A percentile compares a stretch with the other conserved stretches of the same genome.
Evolutionary conservation across 2,113 vertebrate genomes (phyloP).

Genomic region (Pelvicachromis taeniatus): DNA sequence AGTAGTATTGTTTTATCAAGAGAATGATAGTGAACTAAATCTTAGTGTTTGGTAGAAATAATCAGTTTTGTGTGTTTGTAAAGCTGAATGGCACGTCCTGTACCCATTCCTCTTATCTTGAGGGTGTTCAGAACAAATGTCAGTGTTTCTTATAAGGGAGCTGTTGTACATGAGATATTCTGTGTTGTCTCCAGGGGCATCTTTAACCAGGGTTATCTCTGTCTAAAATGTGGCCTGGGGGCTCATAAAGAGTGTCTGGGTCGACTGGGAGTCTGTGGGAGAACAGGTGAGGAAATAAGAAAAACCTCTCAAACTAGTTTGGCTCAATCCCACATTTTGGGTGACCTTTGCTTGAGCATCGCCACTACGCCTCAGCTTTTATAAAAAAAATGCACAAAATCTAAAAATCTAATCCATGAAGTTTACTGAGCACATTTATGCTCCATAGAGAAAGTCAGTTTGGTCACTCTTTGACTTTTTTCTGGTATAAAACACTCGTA

Average conservation of each 20-base stretch:
- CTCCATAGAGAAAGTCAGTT: neutral
- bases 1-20: neutral
- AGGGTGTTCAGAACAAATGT: constrained; percentile 15
- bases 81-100: constrained; percentile 25
- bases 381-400: neutral
- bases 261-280: constrained; percentile 82
- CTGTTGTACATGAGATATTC: neutral
- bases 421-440: neutral
- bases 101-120: constrained; percentile 9
- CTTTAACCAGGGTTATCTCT: constrained; percentile 95
- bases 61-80: neutral
- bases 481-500: neutral
- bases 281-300: constrained; percentile 71
- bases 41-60: neutral
- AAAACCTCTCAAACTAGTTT: neutral
- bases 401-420: constrained; percentile 6
- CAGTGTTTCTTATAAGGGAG: constrained; percentile 8
- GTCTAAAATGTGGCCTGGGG: constrained; percentile 85
- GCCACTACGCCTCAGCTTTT: neutral
- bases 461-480: neutral
- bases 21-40: neutral
- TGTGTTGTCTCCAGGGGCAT: constrained; percentile 81
- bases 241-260: constrained; percentile 95
- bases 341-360: constrained; percentile 4
- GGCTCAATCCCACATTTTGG: neutral